A percentile compares a stretch with the other conserved stretches of the same genome.
Conservation (phyloP, 2,797 vertebrate species). For the Mus minutoides region DNA sequence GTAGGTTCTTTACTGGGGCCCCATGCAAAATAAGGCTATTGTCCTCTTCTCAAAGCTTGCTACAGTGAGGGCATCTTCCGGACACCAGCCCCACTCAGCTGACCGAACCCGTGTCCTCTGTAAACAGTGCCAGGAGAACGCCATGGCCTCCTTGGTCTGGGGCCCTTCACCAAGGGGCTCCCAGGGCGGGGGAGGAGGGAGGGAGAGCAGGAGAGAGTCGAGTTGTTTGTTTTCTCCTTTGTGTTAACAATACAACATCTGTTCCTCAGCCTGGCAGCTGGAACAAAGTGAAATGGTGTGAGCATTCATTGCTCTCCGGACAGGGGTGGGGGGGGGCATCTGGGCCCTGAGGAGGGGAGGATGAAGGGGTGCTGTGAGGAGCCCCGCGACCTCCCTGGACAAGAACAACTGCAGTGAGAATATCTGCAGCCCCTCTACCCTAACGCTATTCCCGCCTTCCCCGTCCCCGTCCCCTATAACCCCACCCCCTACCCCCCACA, state of each 20-base stretch:
- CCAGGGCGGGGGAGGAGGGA: neutral
- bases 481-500: neutral
- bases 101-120: slow-evolving; percentile 75
- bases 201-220: slow-evolving; percentile 48
- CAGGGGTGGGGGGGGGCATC: neutral
- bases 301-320: slow-evolving; percentile 83
- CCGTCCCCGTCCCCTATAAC: too few relatives aligned
- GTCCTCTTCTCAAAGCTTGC: slow-evolving; percentile 64
- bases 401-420: slow-evolving; percentile 70
- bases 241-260: slow-evolving; percentile 88
- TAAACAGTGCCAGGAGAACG: slow-evolving; percentile 61
- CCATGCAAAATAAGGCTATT: slow-evolving; percentile 61
- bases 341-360: slow-evolving; percentile 59
- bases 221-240: slow-evolving; percentile 76
- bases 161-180: neutral
- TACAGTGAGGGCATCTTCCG: slow-evolving; percentile 65
- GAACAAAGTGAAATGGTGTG: slow-evolving; percentile 82
- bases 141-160: slow-evolving; percentile 16
- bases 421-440: slow-evolving; percentile 31
- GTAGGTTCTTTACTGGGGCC: slow-evolving; percentile 7
- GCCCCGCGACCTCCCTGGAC: slow-evolving; percentile 60
- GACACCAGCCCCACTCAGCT: slow-evolving; percentile 70
- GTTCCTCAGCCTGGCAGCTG: slow-evolving; percentile 87
- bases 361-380: slow-evolving; percentile 39
- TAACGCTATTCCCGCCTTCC: neutral